phyloP scores from a whole-genome alignment of 1,140 invertebrate genomes.

The Bombus haemorrhoidalis region DNA sequence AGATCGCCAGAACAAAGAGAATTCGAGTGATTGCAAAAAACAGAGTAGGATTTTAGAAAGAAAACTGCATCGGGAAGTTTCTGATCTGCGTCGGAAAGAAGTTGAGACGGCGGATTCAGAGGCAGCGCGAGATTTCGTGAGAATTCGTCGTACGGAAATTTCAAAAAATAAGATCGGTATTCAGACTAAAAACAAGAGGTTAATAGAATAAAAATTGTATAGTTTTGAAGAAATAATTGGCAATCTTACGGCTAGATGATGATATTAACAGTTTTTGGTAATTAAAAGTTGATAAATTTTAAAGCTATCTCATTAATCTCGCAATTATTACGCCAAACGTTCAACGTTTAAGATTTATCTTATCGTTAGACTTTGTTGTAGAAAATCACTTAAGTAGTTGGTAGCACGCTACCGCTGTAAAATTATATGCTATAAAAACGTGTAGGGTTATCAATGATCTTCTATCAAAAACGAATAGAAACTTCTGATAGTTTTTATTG shows the following conservation, averaged over 20 bases:
- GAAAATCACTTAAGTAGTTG: background rate
- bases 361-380: background rate
- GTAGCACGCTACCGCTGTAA: background rate
- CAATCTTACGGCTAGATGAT: fast-evolving
- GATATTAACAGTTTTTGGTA: background rate
- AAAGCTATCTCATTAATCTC: background rate
- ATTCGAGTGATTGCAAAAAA: background rate
- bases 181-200: background rate
- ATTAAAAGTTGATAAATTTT: background rate
- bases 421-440: background rate
- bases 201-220: background rate
- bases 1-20: background rate
- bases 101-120: background rate
- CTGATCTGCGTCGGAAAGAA: background rate
- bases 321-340: background rate
- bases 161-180: background rate
- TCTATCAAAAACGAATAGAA: background rate
- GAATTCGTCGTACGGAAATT: background rate
- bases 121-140: background rate
- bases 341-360: background rate
- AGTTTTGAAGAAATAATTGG: background rate
- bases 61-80: background rate
- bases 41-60: background rate
- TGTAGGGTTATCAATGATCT: background rate
- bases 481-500: background rate